Evolutionary conservation across 2,888 invertebrate species (phyloP), one percentile per base, ranked within the genome.

Genomic region (Mellilla xanthometata): DNA sequence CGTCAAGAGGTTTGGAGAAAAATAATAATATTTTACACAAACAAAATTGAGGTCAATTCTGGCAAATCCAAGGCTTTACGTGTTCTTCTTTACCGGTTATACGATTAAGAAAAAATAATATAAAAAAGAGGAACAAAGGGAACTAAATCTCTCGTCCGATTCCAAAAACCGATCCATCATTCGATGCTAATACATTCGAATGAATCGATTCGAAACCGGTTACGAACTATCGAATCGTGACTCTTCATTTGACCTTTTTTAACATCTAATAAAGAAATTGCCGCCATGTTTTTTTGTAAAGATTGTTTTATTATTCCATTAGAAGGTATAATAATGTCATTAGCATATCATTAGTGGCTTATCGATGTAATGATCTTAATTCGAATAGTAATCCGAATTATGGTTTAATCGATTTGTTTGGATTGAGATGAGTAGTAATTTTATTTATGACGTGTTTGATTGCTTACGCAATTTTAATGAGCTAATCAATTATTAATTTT

Each of bases 121-220:
- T 19, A 19, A n/a, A n/a, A n/a, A n/a, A n/a, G n/a, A 19, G 15
- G 15, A 6, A 19, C 15, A 19, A 19, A 19, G 15, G 15, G 6
- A 6, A 6, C 15, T 19, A 19, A 19, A 19, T 5, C 33, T 12
- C 9, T 13, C 39, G 19, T 23, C 59, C 55, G 46, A 49, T 56
- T 66, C 57, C 54, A 53, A 57, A 62, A 65, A 61, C 60, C 71
- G 67, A 79, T 80, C 72, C 62, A 81, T 80, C 76, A 76, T 72
- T 72, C 65, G 65, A 72, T 68, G 62, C 59, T 72, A 72, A 74
- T 72, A 65, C 66, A 64, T 68, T 63, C 67, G 65, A 63, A 58
- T 64, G 52, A 69, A 60, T 55, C 52, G 34, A 62, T 52, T 36
- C 35, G 2, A 52, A 76, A 74, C 77, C 65, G 53, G 76, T 77